Evolutionary conservation across 2,888 invertebrate genomes (phyloP).

Genomic region (Tiliacea citrago): DNA sequence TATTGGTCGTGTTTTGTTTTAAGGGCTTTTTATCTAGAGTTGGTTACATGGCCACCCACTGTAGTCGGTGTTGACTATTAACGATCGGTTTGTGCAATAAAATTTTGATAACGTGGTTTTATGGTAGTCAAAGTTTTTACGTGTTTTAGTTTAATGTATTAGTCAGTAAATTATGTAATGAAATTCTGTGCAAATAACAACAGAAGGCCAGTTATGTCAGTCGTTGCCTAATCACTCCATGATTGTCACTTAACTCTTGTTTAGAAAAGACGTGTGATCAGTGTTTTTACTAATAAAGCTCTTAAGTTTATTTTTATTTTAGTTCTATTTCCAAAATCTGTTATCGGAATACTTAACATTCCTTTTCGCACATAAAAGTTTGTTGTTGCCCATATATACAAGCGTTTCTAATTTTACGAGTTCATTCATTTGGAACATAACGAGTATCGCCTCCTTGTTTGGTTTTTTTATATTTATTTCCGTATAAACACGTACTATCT

Average conservation of each 20-base stretch:
- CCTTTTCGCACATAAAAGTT: conserved; percentile 38
- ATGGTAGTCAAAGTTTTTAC: conserved; percentile 26
- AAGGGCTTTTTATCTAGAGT: conserved; percentile 43
- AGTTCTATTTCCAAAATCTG: conserved; percentile 12
- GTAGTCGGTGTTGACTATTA: conserved; percentile 52
- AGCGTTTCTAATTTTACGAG: conserved; percentile 52
- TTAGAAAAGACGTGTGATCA: not conserved
- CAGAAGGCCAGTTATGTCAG: not conserved
- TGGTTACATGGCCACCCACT: conserved; percentile 54
- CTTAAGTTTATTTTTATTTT: conserved; percentile 23
- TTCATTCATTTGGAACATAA: conserved; percentile 60
- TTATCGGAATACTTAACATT: conserved; percentile 36
- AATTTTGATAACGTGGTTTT: conserved; percentile 50
- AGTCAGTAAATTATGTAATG: not conserved
- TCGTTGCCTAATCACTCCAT: not conserved
- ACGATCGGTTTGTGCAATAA: conserved; percentile 48
- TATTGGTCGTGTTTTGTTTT: conserved; percentile 71
- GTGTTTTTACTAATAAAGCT: conserved; percentile 13
- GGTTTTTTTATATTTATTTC: conserved; percentile 59
- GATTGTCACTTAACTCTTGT: too few relatives aligned
- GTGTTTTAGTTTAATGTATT: conserved; percentile 1
- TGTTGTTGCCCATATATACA: conserved; percentile 34
- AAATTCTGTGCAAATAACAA: not conserved
- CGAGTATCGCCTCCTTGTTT: conserved; percentile 59
- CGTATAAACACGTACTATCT: conserved; percentile 66